These are phyloP conservation scores for Catocala nupta DNA, from an alignment of 2,888 invertebrate species.

Conservation along the genomic window DNA sequence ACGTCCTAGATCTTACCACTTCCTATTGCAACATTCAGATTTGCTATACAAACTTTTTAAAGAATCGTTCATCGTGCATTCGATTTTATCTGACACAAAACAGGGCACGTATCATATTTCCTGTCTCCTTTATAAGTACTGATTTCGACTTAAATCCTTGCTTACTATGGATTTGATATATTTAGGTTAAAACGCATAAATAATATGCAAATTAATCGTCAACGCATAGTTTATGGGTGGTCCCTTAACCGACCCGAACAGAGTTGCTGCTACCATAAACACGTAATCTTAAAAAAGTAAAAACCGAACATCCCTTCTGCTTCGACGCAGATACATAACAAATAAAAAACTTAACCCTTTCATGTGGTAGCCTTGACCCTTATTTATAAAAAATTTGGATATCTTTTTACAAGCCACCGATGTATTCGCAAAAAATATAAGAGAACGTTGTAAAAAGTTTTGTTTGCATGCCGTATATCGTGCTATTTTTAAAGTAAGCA, in stretches of 20 bases:
- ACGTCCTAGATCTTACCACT: too few species aligned
- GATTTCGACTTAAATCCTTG: too few species aligned
- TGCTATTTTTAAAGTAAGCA: neutral
- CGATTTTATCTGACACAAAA: too few species aligned
- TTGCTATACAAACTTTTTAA: too few species aligned
- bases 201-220: conserved; percentile 7
- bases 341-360: conserved; percentile 64
- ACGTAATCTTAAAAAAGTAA: conserved; percentile 49
- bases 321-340: conserved; percentile 31
- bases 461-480: neutral
- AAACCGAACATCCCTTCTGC: conserved; percentile 33
- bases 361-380: conserved; percentile 55
- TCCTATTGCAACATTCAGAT: too few species aligned
- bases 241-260: conserved; percentile 21
- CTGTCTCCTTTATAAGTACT: too few species aligned
- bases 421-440: conserved; percentile 10
- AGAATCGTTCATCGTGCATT: too few species aligned
- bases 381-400: conserved; percentile 20
- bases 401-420: conserved; percentile 26
- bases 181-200: too few species aligned
- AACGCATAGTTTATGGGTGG: conserved; percentile 39
- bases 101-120: too few species aligned
- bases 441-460: neutral
- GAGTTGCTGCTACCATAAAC: conserved; percentile 45
- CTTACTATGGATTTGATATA: too few species aligned